Conservation (phyloP, 1,140 invertebrate species). For the Drosophila bifasciata region DNA sequence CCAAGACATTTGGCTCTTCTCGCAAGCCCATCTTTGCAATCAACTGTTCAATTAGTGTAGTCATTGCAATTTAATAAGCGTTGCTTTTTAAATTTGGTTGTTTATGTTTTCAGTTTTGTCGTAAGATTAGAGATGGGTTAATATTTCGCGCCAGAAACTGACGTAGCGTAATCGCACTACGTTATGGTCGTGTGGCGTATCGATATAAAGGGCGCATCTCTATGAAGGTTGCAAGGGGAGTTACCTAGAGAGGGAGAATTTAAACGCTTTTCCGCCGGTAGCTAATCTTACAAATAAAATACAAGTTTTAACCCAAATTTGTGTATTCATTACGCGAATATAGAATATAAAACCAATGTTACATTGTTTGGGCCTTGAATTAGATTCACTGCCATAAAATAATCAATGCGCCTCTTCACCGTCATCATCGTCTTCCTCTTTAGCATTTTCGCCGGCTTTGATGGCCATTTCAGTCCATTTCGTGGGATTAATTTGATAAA, state of each 20-base stretch:
- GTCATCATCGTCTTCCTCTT: constrained; percentile 93
- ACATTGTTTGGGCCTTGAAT: constrained; percentile 57
- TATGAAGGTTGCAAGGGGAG: neutral
- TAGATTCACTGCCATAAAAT: constrained; percentile 47
- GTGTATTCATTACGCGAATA: constrained; percentile 27
- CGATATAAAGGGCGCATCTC: too few relatives aligned
- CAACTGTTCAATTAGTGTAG: constrained; percentile 73
- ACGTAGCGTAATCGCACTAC: too few relatives aligned
- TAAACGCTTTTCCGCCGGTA: too few relatives aligned
- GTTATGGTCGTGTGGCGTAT: too few relatives aligned
- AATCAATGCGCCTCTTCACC: constrained; percentile 87
- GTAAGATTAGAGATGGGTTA: constrained; percentile 9
- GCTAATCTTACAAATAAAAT: neutral
- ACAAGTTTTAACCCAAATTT: constrained; percentile 16
- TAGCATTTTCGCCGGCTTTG: constrained; percentile 91
- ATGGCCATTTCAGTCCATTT: constrained; percentile 89
- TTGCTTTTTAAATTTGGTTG: neutral
- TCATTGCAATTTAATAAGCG: constrained; percentile 38
- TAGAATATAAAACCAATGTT: constrained; percentile 36
- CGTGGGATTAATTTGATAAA: constrained; percentile 90
- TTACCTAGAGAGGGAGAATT: neutral
- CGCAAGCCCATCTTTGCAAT: constrained; percentile 73
- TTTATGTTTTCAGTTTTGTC: constrained; percentile 36
- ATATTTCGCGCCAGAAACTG: constrained; percentile 30
- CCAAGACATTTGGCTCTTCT: constrained; percentile 66